Percentiles rank a stretch among this genome's conserved stretches.
These are phyloP conservation scores for Uria aalge DNA, from an alignment of 2,113 vertebrate species.

Conservation along the genomic window DNA sequence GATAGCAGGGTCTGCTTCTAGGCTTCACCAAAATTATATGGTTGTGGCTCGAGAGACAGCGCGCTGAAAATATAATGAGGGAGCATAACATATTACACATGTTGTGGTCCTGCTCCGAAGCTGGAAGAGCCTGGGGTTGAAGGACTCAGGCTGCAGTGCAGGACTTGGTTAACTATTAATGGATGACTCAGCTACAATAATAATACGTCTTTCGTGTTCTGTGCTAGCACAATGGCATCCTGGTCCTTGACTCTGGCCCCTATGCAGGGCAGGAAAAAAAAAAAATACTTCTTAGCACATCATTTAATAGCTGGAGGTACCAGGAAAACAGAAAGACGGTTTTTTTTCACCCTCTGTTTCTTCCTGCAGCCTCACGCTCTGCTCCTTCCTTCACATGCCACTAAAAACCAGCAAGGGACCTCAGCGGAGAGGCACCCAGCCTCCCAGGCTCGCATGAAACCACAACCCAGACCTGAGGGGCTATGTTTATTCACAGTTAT, in stretches of 20 bases:
- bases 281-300: background rate
- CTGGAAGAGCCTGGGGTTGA: background rate
- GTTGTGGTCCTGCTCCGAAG: slow-evolving; percentile 14
- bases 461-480: background rate
- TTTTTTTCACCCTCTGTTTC: background rate
- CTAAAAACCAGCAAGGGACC: background rate
- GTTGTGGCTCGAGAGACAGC: background rate
- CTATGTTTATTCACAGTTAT: background rate
- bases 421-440: background rate
- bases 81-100: background rate
- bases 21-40: slow-evolving; percentile 7
- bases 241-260: background rate
- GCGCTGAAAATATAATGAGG: slow-evolving; percentile 6
- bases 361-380: background rate
- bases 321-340: background rate
- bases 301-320: background rate
- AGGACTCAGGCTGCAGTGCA: background rate
- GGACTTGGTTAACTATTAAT: slow-evolving; percentile 59
- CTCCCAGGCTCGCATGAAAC: background rate
- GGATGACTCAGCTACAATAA: slow-evolving; percentile 44
- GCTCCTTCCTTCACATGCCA: background rate
- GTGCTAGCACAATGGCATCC: background rate
- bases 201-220: background rate
- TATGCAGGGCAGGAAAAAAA: background rate
- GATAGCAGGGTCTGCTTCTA: background rate